Evolutionary conservation across 2,797 vertebrate species (phyloP).

Genomic region (Parauchenoglanis punctatus): DNA sequence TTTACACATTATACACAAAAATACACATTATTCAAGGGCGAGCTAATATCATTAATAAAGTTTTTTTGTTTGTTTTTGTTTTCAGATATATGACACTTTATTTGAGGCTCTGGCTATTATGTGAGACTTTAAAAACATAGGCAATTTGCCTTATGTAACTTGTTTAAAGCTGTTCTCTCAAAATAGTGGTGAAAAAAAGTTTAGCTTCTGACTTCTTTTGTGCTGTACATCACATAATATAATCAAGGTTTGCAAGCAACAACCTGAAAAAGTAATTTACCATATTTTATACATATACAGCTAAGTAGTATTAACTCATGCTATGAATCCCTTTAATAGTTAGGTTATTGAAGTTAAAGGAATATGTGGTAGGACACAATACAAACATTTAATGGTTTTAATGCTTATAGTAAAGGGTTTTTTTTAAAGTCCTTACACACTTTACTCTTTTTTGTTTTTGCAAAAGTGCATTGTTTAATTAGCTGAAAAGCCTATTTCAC

Average conservation of each 20-base stretch:
- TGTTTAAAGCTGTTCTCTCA: too few relatives aligned
- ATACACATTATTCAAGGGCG: not conserved
- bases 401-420: not conserved
- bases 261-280: too few relatives aligned
- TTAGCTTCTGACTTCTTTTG: too few relatives aligned
- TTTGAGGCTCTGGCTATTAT: too few relatives aligned
- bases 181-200: too few relatives aligned
- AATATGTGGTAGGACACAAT: not conserved
- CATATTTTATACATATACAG: too few relatives aligned
- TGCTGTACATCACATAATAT: too few relatives aligned
- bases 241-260: too few relatives aligned
- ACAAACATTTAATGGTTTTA: not conserved
- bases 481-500: not conserved
- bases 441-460: not conserved
- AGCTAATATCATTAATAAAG: not conserved
- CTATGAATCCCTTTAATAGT: not conserved
- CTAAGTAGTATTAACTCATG: not conserved
- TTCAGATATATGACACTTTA: too few relatives aligned
- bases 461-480: not conserved
- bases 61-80: not conserved
- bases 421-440: not conserved
- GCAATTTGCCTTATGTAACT: too few relatives aligned
- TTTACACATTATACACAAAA: too few relatives aligned
- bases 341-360: not conserved
- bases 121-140: too few relatives aligned